Evolutionary conservation across 2,113 vertebrate species (phyloP).

Genomic region (Hydrochoerus hydrochaeris): DNA sequence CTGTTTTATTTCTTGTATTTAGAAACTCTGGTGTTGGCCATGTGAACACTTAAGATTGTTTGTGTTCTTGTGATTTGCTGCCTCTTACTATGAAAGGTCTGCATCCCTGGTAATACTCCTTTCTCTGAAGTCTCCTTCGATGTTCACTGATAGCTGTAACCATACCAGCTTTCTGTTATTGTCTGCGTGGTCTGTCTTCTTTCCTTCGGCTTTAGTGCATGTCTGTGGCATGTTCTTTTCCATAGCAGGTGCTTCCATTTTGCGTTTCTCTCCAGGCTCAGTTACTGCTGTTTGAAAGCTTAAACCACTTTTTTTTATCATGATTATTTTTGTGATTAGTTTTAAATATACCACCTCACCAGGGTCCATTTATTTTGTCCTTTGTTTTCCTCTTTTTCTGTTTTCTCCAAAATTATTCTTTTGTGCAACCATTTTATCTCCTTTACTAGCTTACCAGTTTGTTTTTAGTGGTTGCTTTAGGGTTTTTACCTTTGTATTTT

Average conservation of each 20-base stretch:
- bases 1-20: slow-evolving; percentile 2
- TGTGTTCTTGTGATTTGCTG: not conserved
- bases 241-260: not conserved
- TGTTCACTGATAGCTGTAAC: not conserved
- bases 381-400: not conserved
- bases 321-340: not conserved
- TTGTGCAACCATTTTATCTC: not conserved
- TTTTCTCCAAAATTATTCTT: not conserved
- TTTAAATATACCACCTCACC: not conserved
- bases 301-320: not conserved
- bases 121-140: not conserved
- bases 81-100: not conserved
- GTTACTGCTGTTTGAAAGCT: not conserved
- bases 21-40: not conserved
- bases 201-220: not conserved
- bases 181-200: not conserved
- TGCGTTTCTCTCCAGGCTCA: not conserved
- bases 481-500: not conserved
- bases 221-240: not conserved
- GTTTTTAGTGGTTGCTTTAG: not conserved
- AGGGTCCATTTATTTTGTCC: not conserved
- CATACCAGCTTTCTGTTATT: not conserved
- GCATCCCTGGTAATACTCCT: not conserved
- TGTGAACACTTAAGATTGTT: not conserved
- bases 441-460: not conserved